phyloP scores from a whole-genome alignment of 2,113 vertebrate genomes.

The Entomyzon cyanotis region DNA sequence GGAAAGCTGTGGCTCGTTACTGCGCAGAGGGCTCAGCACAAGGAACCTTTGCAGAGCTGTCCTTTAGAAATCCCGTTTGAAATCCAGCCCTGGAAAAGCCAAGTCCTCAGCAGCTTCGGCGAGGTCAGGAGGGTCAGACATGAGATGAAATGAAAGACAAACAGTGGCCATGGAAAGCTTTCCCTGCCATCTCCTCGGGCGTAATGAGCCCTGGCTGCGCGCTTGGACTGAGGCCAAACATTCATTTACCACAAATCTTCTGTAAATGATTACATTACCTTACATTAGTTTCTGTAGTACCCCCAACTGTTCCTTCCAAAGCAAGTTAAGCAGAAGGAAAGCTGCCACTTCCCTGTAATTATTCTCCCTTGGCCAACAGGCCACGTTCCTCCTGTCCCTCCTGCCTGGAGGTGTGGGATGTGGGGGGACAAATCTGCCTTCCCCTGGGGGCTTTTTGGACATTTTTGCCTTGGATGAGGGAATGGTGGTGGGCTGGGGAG shows the following conservation, averaged over 20 bases:
- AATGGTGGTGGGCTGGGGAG: neutral
- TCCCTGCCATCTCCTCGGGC: slow-evolving; percentile 56
- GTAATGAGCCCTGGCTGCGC: slow-evolving; percentile 68
- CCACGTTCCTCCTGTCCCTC: neutral
- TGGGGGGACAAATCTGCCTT: neutral
- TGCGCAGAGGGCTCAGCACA: neutral
- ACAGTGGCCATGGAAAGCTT: slow-evolving; percentile 61
- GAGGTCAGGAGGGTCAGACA: slow-evolving; percentile 47
- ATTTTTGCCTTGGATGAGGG: neutral
- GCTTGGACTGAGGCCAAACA: slow-evolving; percentile 56
- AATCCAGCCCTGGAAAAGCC: neutral
- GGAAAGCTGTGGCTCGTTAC: neutral
- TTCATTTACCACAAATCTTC: slow-evolving; percentile 64
- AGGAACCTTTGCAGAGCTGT: neutral
- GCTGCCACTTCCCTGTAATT: slow-evolving; percentile 60
- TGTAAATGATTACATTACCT: slow-evolving; percentile 74
- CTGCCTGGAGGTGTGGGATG: neutral
- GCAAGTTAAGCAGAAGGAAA: slow-evolving; percentile 56
- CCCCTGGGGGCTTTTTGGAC: rapidly evolving
- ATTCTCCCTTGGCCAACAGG: neutral
- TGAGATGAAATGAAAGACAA: slow-evolving; percentile 66
- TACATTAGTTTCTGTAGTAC: slow-evolving; percentile 51
- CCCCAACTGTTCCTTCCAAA: slow-evolving; percentile 60
- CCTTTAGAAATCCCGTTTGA: neutral
- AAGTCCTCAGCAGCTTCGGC: neutral